Percentiles rank a stretch among this genome's conserved stretches.
Evolutionary conservation across 2,888 invertebrate genomes (phyloP).

Genomic region (Strigamia transsilvanica): DNA sequence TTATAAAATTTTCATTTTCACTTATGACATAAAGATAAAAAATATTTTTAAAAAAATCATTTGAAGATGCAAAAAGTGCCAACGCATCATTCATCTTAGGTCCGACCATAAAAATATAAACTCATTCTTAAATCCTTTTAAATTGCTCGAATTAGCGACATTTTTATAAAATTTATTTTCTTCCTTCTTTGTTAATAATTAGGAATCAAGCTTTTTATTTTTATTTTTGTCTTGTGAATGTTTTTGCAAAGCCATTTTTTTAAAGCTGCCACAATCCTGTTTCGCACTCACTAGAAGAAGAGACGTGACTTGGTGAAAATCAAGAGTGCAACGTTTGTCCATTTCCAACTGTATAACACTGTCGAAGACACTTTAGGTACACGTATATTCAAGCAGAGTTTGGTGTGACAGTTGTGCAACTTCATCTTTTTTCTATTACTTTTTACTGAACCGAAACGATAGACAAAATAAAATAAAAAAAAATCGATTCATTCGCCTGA

Average conservation of each 20-base stretch:
- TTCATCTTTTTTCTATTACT: not conserved
- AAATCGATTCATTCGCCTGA: not conserved
- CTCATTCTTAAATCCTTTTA: no score
- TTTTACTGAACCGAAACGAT: not conserved
- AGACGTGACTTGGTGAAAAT: not conserved
- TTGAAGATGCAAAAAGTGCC: not conserved
- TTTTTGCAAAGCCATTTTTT: not conserved
- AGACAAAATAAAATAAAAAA: not conserved
- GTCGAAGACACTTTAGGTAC: not conserved
- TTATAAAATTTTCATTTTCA: conserved; percentile 3
- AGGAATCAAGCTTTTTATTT: not conserved
- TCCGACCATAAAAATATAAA: no score
- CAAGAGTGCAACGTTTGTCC: not conserved
- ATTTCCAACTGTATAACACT: not conserved
- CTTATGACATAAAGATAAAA: not conserved
- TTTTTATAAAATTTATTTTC: no score
- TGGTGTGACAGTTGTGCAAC: conserved; percentile 15
- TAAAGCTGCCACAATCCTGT: not conserved
- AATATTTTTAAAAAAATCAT: not conserved
- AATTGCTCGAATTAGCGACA: no score
- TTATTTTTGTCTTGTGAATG: no score
- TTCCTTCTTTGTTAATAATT: not conserved
- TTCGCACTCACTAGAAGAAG: not conserved
- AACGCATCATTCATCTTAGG: not conserved
- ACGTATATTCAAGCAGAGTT: not conserved